These are phyloP conservation scores for Nephrotoma flavescens DNA, from an alignment of 2,888 invertebrate species.

Conservation along the genomic window DNA sequence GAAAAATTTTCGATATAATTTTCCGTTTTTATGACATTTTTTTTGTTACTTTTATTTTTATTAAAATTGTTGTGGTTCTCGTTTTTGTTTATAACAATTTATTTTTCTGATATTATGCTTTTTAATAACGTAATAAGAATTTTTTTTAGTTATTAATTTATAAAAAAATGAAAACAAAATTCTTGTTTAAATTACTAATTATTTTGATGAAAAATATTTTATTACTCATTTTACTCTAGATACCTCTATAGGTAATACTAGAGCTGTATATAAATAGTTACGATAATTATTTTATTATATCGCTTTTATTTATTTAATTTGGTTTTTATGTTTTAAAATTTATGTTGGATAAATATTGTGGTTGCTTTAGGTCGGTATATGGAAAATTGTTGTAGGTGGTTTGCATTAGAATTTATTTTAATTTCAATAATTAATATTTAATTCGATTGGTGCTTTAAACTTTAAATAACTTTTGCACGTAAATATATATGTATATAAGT, in stretches of 20 bases:
- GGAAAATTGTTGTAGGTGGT: not conserved
- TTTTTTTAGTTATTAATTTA: not conserved
- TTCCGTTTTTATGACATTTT: not conserved
- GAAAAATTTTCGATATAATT: not conserved
- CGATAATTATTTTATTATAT: too few relatives aligned
- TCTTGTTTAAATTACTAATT: not conserved
- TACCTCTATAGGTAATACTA: not conserved
- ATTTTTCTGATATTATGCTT: too few relatives aligned
- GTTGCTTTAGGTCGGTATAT: not conserved
- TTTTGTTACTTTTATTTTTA: not conserved
- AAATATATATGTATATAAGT: too few relatives aligned
- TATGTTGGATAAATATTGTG: too few relatives aligned
- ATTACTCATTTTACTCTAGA: not conserved
- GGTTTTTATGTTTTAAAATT: too few relatives aligned
- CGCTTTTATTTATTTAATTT: too few relatives aligned
- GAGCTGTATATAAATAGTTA: not conserved
- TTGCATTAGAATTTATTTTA: not conserved
- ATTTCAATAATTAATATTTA: not conserved
- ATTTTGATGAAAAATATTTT: not conserved
- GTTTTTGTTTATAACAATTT: not conserved
- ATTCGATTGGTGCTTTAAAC: too few relatives aligned
- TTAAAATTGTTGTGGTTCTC: not conserved
- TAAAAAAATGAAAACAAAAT: not conserved
- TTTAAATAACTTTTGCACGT: not conserved
- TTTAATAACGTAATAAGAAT: not conserved